Conservation (phyloP, 2,113 vertebrate species). For the Malaclemys terrapin region DNA sequence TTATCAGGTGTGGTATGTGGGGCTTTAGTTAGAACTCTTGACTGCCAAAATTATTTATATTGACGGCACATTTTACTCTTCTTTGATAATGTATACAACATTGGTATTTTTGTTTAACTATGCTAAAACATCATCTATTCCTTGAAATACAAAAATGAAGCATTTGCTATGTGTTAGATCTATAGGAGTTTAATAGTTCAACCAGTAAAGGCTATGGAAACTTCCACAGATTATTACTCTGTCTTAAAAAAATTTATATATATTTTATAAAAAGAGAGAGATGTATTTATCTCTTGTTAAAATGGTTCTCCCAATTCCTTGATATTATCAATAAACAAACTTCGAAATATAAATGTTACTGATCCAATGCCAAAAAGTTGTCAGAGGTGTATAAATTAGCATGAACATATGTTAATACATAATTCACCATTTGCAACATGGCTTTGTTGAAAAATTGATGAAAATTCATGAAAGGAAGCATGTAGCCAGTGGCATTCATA, state of each 20-base stretch:
- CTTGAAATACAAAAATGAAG: neutral
- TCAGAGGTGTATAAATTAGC: slow-evolving; percentile 73
- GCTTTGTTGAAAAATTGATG: slow-evolving; percentile 75
- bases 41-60: neutral
- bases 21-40: fast-evolving
- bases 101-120: no score
- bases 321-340: slow-evolving; percentile 62
- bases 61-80: neutral
- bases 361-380: slow-evolving; percentile 70
- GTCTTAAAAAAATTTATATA: neutral
- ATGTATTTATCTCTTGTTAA: neutral
- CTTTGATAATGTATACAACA: neutral
- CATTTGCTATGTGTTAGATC: neutral
- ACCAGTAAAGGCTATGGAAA: fast-evolving
- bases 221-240: fast-evolving
- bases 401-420: slow-evolving; percentile 82
- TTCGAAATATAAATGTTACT: slow-evolving; percentile 62
- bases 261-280: no score
- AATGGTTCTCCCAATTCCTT: slow-evolving; percentile 16
- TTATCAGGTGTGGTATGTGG: fast-evolving
- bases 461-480: slow-evolving; percentile 76
- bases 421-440: slow-evolving; percentile 72
- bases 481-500: slow-evolving; percentile 4
- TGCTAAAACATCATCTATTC: no score
- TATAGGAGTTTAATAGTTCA: fast-evolving